Evolutionary conservation across 2,113 vertebrate genomes (phyloP), one percentile per base, ranked within the genome.

Genomic region (Okapia johnstoni): DNA sequence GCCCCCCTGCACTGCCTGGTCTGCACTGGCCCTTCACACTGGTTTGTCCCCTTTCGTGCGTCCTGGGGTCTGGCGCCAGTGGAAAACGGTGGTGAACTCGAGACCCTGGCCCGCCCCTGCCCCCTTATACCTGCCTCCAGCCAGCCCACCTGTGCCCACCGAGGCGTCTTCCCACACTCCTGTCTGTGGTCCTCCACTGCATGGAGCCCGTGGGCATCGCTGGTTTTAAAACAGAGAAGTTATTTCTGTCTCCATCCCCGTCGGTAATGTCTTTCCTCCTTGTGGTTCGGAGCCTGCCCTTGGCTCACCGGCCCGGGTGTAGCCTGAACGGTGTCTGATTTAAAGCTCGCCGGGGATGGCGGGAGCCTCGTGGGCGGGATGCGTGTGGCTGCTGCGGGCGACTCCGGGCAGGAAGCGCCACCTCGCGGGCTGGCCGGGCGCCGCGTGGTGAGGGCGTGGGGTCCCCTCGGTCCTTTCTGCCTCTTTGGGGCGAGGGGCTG

Each of bases 191-290:
- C 57, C 91, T 83, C 70, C 7, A 7, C 61, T 43, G 43, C 33
- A 26, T 26, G 33, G 63, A 84, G 76, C 90, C 87, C 26, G 1
- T 23, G 61, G n/a, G 57, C 88, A 30, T 90, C 76, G 52, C 52
- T 23, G n/a, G 77, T 80, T 80, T 96, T 90, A 94, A 97, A 96
- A 94, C 54, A 94, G 85, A 70, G 58, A 61, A 23, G 92, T 92
- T 90, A 84, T 94, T 90, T 94, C 81, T 50, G 76, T 76, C 91
- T 50, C 17, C 58, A 7, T 84, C 73, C 84, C 80, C 26, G 4
- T 36, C 3, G 5, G 73, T 48, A 48, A 25, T 21, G 7, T 88
- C 73, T 54, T 21, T 79, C 86, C 90, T 88, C 36, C 46, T 14
- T 16, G 70, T 3, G 85, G n/a, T 33, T 94, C 30, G 36, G 36